These are phyloP conservation scores for Microcebus lehilahytsara DNA, from an alignment of 2,113 vertebrate genomes.

Conservation along the genomic window DNA sequence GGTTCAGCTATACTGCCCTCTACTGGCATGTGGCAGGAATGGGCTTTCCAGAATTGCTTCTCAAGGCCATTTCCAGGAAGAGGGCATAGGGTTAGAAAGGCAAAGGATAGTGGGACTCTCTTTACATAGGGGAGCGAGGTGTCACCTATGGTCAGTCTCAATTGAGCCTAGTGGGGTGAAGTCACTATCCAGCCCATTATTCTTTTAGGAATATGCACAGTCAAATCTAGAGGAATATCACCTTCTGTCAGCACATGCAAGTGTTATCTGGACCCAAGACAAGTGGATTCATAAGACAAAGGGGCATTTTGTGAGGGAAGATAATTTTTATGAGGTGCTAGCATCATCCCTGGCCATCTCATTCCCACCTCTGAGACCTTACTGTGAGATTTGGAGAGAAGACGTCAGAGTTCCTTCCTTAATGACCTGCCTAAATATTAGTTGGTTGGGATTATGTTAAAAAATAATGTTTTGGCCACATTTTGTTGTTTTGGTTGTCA, in stretches of 20 bases:
- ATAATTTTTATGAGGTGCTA: not conserved
- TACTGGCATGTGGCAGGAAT: not conserved
- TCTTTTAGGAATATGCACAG: not conserved
- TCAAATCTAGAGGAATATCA: not conserved
- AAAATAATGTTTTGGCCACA: not conserved
- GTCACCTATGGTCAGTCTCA: not conserved
- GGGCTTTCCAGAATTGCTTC: not conserved
- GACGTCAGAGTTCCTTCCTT: not conserved
- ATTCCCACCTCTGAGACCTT: not conserved
- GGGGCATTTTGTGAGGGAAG: not conserved
- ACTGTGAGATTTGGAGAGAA: not conserved
- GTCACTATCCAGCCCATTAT: not conserved
- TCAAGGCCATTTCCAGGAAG: not conserved
- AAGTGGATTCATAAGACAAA: not conserved
- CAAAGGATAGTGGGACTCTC: not conserved
- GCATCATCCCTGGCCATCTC: not conserved
- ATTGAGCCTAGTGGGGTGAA: not conserved
- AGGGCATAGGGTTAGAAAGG: not conserved
- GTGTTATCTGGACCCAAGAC: not conserved
- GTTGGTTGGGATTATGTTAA: not conserved
- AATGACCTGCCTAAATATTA: not conserved
- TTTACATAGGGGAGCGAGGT: not conserved
- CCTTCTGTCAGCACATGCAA: not conserved
- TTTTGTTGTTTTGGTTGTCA: not conserved
- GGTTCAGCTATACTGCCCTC: not conserved